phyloP scores from a whole-genome alignment of 92 coral and sea anemone species.

The Palythoa grandis region DNA sequence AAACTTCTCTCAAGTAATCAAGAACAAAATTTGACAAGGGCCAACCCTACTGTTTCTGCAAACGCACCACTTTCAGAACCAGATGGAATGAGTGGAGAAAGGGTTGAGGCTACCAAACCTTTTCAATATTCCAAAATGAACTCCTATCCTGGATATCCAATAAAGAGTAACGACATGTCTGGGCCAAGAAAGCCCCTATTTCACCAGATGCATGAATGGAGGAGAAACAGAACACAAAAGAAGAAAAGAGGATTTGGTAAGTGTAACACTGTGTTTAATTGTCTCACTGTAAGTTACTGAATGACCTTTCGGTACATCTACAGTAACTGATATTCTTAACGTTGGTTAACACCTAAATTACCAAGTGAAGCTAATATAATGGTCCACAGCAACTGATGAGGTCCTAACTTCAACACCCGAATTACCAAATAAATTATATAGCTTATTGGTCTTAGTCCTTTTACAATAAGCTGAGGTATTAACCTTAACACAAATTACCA shows the following conservation, averaged over 20 bases:
- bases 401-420: too few species aligned
- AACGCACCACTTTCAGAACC: neutral
- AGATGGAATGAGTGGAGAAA: neutral
- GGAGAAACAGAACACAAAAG: neutral
- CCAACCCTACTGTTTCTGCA: neutral
- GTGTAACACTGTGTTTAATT: neutral
- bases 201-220: neutral
- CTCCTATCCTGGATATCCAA: slow-evolving; percentile 21
- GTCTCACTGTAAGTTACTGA: too few species aligned
- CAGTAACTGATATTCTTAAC: too few species aligned
- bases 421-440: too few species aligned
- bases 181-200: neutral
- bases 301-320: too few species aligned
- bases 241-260: neutral
- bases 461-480: too few species aligned
- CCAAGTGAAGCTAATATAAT: too few species aligned
- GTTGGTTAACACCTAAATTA: too few species aligned
- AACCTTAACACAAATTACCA: too few species aligned
- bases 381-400: too few species aligned
- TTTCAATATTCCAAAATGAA: neutral
- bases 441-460: too few species aligned
- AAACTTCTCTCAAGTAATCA: neutral
- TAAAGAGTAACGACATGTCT: neutral
- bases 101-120: neutral
- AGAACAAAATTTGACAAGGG: neutral